Conservation (phyloP, 1,140 invertebrate species). For the Anoplophora glabripennis region DNA sequence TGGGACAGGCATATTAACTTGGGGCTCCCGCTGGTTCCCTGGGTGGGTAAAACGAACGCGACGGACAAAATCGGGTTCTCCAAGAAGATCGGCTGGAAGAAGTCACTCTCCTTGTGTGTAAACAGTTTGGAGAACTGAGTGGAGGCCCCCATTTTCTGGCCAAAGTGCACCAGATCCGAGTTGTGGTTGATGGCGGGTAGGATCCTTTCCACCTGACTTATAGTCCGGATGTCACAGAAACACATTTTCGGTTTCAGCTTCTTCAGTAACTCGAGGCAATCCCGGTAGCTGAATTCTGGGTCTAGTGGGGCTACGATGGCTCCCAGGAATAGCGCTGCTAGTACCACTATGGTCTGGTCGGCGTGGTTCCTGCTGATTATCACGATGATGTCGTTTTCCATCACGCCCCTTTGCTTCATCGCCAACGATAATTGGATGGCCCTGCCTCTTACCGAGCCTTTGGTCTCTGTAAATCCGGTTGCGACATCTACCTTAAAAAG, state of each 20-base stretch:
- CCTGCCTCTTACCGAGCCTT: slow-evolving; percentile 29
- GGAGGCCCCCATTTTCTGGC: slow-evolving; percentile 10
- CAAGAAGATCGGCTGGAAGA: slow-evolving; percentile 21
- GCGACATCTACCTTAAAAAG: slow-evolving; percentile 33
- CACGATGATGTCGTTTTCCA: slow-evolving; percentile 33
- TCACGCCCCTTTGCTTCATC: slow-evolving; percentile 23
- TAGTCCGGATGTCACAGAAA: slow-evolving; percentile 32
- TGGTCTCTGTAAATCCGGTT: slow-evolving; percentile 33
- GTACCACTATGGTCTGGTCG: slow-evolving; percentile 36
- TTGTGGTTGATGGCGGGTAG: slow-evolving; percentile 13
- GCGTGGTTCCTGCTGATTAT: slow-evolving; percentile 32
- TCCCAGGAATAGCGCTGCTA: slow-evolving; percentile 33
- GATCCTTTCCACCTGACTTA: slow-evolving; percentile 31
- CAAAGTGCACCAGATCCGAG: slow-evolving; percentile 26
- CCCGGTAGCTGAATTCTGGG: slow-evolving; percentile 26
- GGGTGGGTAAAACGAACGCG: slow-evolving; percentile 35
- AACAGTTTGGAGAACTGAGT: slow-evolving; percentile 27
- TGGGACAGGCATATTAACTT: slow-evolving; percentile 38
- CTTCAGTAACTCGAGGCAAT: slow-evolving; percentile 26
- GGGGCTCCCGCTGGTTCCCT: slow-evolving; percentile 26
- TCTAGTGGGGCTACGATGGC: slow-evolving; percentile 37
- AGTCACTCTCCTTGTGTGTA: slow-evolving; percentile 17
- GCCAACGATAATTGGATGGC: slow-evolving; percentile 30
- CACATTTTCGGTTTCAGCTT: slow-evolving; percentile 37
- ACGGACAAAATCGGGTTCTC: slow-evolving; percentile 26